Base-by-base conservation (phyloP, 1,140 invertebrate genomes). In the Teleogryllus occipitalis region DNA sequence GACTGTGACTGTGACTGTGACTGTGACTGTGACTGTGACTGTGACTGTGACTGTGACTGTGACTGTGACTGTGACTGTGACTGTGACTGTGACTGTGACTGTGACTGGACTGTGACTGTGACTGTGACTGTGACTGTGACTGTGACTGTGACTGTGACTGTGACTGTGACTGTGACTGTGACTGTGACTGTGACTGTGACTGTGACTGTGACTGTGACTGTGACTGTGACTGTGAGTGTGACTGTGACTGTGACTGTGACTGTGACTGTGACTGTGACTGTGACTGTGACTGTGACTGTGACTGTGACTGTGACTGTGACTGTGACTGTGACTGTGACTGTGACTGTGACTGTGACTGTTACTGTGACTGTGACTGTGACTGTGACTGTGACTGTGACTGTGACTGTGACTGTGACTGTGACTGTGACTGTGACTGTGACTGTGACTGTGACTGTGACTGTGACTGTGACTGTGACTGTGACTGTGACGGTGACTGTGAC, bases 21-120 rank as follows among this genome's bases (percentile, higher is more conserved):
- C 49, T 79, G 14, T 79, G 78, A 76, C 49, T 79, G n/a, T 79
- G 78, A 46, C 49, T 79, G 14, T 79, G 78, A 76, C 49, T 79
- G 14, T 79, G 78, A 46, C 49, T 79, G 14, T 79, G 78, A 76
- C 49, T 79, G 14, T 79, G 78, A 46, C 49, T 79, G 14, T 79
- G 78, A 76, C 49, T 79, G 14, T 79, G 78, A 46, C 49, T 79
- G 14, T 79, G 78, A 76, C 49, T 76, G 14, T 79, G 78, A 76
- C 49, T 79, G 14, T 79, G 78, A 76, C 49, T 79, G 14, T 79
- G 78, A 76, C 49, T 79, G 14, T 73, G 65, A 73, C 65, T 73
- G 65, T 73, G 65, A 73, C 54, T 39, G 39, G 18, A 12, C 65
- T 79, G 78, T 15, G 18, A 12, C 65, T 79, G 78, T 15, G 18